Evolutionary conservation across 2,888 invertebrate species (phyloP).

Genomic region (Pharmacophagus antenor): DNA sequence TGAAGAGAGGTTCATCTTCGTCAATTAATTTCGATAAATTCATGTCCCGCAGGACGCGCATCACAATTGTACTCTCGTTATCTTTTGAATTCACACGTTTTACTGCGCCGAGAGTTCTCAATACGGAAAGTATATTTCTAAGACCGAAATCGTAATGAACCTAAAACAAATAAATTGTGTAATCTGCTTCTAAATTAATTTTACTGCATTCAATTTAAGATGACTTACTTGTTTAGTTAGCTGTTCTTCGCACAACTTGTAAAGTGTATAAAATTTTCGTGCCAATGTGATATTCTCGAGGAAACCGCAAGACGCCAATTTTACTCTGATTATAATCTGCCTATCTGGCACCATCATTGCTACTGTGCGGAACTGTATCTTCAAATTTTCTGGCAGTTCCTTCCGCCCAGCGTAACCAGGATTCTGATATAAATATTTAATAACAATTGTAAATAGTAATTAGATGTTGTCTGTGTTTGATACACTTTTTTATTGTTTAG

Average conservation of each 20-base stretch:
- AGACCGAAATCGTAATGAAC: slow-evolving; percentile 98
- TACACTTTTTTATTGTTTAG: background rate
- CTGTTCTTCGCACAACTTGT: slow-evolving; percentile 98
- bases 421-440: slow-evolving; percentile 82
- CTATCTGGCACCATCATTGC: slow-evolving; percentile 99
- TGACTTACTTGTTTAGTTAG: slow-evolving; percentile 94
- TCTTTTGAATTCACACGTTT: slow-evolving; percentile 95
- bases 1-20: slow-evolving; percentile 98
- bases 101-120: slow-evolving; percentile 94
- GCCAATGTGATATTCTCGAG: slow-evolving; percentile 96
- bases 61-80: slow-evolving; percentile 96
- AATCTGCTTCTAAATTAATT: too few relatives aligned
- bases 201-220: too few relatives aligned
- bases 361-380: slow-evolving; percentile 98
- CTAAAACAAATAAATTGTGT: slow-evolving; percentile 55
- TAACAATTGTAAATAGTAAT: background rate
- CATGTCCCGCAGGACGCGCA: slow-evolving; percentile 98
- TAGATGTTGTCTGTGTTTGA: background rate
- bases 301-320: slow-evolving; percentile 97
- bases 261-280: slow-evolving; percentile 96
- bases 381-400: slow-evolving; percentile 97
- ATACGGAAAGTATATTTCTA: slow-evolving; percentile 95
- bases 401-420: slow-evolving; percentile 98
- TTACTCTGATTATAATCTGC: slow-evolving; percentile 97
- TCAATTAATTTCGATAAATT: slow-evolving; percentile 98